Evolutionary conservation across 2,113 vertebrate genomes (phyloP), one percentile per base, ranked within the genome.

Genomic region (Anser brachyrhynchus): DNA sequence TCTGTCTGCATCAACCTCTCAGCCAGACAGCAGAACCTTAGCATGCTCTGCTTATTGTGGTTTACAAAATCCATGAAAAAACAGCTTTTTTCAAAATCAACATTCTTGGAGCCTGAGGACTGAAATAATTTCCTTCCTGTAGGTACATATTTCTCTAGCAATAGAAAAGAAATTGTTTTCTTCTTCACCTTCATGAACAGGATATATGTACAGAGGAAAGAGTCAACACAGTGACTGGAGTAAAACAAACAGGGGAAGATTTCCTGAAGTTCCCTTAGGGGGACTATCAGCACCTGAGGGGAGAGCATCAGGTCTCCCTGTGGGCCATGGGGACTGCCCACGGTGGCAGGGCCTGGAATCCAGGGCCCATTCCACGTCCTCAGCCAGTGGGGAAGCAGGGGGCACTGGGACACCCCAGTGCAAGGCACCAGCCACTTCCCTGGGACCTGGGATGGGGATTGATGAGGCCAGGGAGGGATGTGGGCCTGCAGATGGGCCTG

Each of bases 281-380:
- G 23, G 25, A 52, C 46, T 46, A 19, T 46, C 5, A 74, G 4
- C 23, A 41, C 17, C 10, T 6, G 29, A 58, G 67, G 15, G 13
- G 35, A 69, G 41, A 3, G 19, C 33, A 13, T 23, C 57, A 29
- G 61, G 61, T 33, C 15, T 35, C 44, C 16, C 61, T 25, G 10
- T 20, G 21, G 13, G 15, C 21, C 44, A 10, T 5, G 11, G 4
- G 13, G 16, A 41, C 7, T 10, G 13, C 22, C 4, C 29, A 26
- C 11, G 25, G 44, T 39, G 37, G 16, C 51, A 71, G 65, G 33
- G 6, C 23, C 29, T 9, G 25, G 22, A 49, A 62, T 7, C 7
- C 35, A 1, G 2, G 7, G 4, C 23, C 41, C 1, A 3, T 26
- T 22, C 37, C n/a, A 44, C 10, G 1, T 0, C 14, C 28, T 19